These are phyloP conservation scores for Gobio gobio DNA, from an alignment of 2,113 vertebrate species.

Conservation along the genomic window DNA sequence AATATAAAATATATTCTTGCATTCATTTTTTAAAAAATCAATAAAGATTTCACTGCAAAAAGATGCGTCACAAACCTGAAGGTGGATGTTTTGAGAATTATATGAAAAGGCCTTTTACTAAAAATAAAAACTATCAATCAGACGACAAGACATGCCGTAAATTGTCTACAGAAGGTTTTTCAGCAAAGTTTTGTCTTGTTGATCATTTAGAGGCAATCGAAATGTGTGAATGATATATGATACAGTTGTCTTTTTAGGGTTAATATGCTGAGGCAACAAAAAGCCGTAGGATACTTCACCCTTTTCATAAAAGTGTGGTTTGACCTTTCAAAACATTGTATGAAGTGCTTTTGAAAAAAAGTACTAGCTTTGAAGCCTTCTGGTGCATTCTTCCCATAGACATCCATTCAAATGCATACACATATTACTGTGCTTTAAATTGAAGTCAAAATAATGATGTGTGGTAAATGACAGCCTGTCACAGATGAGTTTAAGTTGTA, in stretches of 20 bases:
- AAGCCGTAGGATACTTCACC: not conserved
- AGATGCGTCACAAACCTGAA: not conserved
- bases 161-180: not conserved
- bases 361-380: not conserved
- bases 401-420: not conserved
- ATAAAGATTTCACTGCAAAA: no score
- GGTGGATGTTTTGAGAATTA: not conserved
- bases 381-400: not conserved
- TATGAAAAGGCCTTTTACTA: not conserved
- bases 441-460: not conserved
- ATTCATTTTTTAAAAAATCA: no score
- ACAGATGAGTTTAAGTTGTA: not conserved
- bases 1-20: no score
- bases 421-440: not conserved
- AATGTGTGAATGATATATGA: not conserved
- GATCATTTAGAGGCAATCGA: not conserved
- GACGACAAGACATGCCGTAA: not conserved
- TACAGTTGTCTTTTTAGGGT: not conserved
- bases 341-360: not conserved
- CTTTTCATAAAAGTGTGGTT: not conserved
- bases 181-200: not conserved
- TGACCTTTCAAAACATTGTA: not conserved
- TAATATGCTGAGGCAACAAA: not conserved
- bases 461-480: not conserved
- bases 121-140: no score